Conservation (phyloP, 1,140 invertebrate genomes). For the Belonocnema kinseyi region DNA sequence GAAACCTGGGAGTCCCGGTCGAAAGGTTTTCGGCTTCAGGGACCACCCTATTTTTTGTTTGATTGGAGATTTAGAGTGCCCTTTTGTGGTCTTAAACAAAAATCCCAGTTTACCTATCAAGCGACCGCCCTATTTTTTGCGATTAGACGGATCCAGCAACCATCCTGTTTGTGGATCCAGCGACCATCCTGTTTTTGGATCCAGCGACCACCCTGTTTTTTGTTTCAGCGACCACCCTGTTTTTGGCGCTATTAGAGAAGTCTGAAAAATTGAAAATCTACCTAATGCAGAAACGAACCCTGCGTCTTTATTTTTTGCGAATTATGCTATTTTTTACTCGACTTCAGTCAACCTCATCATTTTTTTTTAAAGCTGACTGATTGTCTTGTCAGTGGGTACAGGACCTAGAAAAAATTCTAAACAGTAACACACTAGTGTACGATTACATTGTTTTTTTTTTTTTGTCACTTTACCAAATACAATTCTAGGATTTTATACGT, state of each 20-base stretch:
- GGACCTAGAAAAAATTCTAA: slow-evolving; percentile 21
- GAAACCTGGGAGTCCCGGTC: too few relatives aligned
- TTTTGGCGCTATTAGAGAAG: slow-evolving; percentile 8
- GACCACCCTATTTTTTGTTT: too few relatives aligned
- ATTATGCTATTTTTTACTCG: slow-evolving; percentile 19
- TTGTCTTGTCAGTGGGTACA: not conserved
- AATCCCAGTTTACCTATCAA: too few relatives aligned
- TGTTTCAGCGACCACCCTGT: too few relatives aligned
- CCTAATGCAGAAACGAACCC: not conserved
- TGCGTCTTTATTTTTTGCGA: not conserved
- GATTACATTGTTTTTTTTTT: not conserved
- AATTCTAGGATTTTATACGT: slow-evolving; percentile 12
- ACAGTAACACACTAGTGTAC: slow-evolving; percentile 30
- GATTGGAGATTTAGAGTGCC: too few relatives aligned
- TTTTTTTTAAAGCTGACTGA: slow-evolving; percentile 12
- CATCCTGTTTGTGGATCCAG: too few relatives aligned
- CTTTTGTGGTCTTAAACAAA: too few relatives aligned
- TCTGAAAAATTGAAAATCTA: not conserved
- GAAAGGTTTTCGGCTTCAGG: too few relatives aligned
- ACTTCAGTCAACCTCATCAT: slow-evolving; percentile 6
- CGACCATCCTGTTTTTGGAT: too few relatives aligned
- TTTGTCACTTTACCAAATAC: not conserved
- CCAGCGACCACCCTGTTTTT: too few relatives aligned
- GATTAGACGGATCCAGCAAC: too few relatives aligned
- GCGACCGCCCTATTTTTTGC: too few relatives aligned